Evolutionary conservation across 2,888 invertebrate genomes (phyloP).

Genomic region (Drosophila rubida): DNA sequence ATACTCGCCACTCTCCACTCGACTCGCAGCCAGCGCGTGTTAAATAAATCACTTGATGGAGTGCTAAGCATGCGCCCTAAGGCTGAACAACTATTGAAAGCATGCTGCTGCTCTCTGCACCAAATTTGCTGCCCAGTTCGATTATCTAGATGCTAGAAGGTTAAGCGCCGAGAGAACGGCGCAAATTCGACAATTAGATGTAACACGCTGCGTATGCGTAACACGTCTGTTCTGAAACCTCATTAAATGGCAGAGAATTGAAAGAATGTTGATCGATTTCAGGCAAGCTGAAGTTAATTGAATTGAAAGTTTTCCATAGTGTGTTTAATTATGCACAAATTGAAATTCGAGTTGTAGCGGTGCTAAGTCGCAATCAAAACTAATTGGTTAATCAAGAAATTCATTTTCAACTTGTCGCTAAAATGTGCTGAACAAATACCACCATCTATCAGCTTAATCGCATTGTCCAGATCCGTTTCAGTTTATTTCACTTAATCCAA

Average conservation of each 20-base stretch:
- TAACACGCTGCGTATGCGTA: slow-evolving; percentile 30
- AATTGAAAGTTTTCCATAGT: too few relatives aligned
- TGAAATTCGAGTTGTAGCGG: not conserved
- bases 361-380: not conserved
- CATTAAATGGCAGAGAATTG: not conserved
- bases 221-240: slow-evolving; percentile 5
- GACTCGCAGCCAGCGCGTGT: slow-evolving; percentile 49
- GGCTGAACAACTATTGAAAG: slow-evolving; percentile 49
- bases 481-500: not conserved
- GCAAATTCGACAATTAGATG: slow-evolving; percentile 1
- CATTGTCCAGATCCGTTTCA: not conserved
- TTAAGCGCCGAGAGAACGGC: slow-evolving; percentile 16
- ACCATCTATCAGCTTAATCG: not conserved
- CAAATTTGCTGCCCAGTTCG: slow-evolving; percentile 18
- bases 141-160: slow-evolving; percentile 10
- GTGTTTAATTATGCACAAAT: too few relatives aligned
- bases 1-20: slow-evolving; percentile 2
- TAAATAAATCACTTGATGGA: slow-evolving; percentile 78
- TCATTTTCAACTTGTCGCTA: not conserved
- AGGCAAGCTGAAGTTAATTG: too few relatives aligned
- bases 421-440: not conserved
- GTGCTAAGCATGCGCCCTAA: slow-evolving; percentile 65
- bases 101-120: slow-evolving; percentile 10
- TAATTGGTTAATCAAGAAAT: not conserved
- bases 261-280: not conserved